Base-by-base conservation (phyloP, 2,888 invertebrate species). In the Dicyrtomina minuta region DNA sequence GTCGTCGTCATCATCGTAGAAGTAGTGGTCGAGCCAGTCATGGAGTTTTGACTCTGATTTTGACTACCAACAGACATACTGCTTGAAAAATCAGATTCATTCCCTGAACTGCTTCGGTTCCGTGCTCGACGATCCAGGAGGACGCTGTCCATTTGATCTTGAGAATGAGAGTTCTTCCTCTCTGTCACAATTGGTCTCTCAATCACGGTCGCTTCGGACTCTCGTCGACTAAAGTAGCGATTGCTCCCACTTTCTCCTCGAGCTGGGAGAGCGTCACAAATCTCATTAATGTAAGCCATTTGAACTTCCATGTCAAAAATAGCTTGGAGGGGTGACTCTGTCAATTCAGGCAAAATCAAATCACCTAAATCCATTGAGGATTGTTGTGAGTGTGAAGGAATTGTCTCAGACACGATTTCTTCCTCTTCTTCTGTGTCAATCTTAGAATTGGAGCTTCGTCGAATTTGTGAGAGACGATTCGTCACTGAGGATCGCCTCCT, bases 271-370 rank as follows among this genome's bases (percentile, higher is more conserved):
- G 75, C 72, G 58, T 75, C 78, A 61, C 78, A 78, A 44, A 78
- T 76, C 59, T 78, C 77, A 68, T 77, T 78, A 39, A 78, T 76
- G 61, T 77, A 78, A 4, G 78, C 78, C 77, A 77, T 78, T 66
- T 78, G 75, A 24, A 73, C 75, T 64, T 78, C 78, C 76, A 78
- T 78, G 51, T 78, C 78, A 62, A 68, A 76, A 49, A 78, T 78
- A 1, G 78, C 78, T 68, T 78, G 75, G n/a, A 78, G 74, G 13
- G 78, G 78, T n/a, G 72, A 72, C 51, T 78, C 74, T 8, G 73
- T 75, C 43, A 77, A 64, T 43, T 74, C 72, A 0, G 74, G 71
- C 4, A 75, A 56, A 24, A 73, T 74, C 46, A 74, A 64, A 49
- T 74, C 74, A 27, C 72, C 71, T 66, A 75, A 53, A 46, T 77